A percentile compares a stretch with the other conserved stretches of the same genome.
These are phyloP conservation scores for Propithecus deckenii DNA, from an alignment of 2,797 vertebrate genomes.

Conservation along the genomic window DNA sequence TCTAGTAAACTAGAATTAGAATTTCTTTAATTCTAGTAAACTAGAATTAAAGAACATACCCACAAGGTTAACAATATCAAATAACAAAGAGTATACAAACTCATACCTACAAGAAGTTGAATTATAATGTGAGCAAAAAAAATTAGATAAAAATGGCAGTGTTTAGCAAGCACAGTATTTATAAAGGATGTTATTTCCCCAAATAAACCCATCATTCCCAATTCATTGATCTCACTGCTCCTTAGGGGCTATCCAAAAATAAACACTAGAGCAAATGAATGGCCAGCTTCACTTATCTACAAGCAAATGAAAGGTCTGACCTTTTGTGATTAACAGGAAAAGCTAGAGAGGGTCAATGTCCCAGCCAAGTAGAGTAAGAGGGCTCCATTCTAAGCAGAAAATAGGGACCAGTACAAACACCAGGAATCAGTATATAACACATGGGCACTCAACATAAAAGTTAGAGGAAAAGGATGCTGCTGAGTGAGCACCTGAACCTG, in stretches of 20 bases:
- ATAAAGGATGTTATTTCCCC: not conserved
- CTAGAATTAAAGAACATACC: not conserved
- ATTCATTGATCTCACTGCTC: constrained; percentile 20
- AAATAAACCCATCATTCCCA: not conserved
- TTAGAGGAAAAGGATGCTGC: not conserved
- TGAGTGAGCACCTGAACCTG: not conserved
- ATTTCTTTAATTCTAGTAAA: not conserved
- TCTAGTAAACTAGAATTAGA: not conserved
- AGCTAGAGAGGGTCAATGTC: not conserved
- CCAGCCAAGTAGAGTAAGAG: not conserved
- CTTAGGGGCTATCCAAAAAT: not conserved
- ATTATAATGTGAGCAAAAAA: constrained; percentile 21
- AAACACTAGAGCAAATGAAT: not conserved
- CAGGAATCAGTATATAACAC: not conserved
- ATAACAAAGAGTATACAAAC: not conserved
- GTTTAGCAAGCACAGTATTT: not conserved
- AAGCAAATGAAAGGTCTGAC: not conserved
- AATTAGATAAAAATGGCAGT: not conserved
- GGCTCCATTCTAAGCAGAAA: not conserved
- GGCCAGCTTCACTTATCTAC: not conserved
- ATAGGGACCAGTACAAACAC: not conserved
- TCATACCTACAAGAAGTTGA: not conserved
- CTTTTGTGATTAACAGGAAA: not conserved
- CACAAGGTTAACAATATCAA: not conserved
- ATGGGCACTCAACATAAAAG: not conserved